phyloP scores from a whole-genome alignment of 2,113 vertebrate genomes.

The Nicator chloris region DNA sequence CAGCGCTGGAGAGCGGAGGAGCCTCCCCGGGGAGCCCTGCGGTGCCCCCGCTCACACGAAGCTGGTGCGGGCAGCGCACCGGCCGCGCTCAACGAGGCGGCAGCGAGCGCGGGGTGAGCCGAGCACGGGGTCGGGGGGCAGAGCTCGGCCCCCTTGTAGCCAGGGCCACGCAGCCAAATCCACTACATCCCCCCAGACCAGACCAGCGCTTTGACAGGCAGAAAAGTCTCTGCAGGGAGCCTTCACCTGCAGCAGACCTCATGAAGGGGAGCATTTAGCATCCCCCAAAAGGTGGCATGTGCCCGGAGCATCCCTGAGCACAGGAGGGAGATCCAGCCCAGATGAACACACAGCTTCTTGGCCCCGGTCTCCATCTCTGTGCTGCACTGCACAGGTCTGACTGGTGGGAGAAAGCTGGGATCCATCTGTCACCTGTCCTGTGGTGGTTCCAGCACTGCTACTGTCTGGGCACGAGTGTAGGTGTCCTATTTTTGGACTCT shows the following conservation, averaged over 20 bases:
- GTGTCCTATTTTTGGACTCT: slow-evolving; percentile 39
- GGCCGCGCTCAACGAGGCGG: neutral
- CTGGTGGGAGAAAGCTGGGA: neutral
- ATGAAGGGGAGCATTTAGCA: neutral
- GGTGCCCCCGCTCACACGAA: neutral
- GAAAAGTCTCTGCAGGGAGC: neutral
- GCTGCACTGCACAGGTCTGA: neutral
- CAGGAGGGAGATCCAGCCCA: neutral
- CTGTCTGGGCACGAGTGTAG: neutral
- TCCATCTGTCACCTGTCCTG: slow-evolving; percentile 25
- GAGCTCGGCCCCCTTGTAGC: neutral
- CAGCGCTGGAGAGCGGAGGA: neutral
- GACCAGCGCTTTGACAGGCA: neutral
- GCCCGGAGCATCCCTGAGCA: neutral
- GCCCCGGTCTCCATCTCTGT: neutral
- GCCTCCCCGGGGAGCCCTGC: neutral
- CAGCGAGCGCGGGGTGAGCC: neutral
- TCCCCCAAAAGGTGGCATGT: neutral
- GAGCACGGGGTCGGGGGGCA: neutral
- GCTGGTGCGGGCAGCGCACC: neutral
- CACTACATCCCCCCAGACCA: neutral
- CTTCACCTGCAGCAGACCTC: neutral
- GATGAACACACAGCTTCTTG: neutral
- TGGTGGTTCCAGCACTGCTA: neutral
- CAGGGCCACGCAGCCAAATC: neutral